Conservation (phyloP, 2,797 vertebrate genomes). For the Anniella stebbinsi region DNA sequence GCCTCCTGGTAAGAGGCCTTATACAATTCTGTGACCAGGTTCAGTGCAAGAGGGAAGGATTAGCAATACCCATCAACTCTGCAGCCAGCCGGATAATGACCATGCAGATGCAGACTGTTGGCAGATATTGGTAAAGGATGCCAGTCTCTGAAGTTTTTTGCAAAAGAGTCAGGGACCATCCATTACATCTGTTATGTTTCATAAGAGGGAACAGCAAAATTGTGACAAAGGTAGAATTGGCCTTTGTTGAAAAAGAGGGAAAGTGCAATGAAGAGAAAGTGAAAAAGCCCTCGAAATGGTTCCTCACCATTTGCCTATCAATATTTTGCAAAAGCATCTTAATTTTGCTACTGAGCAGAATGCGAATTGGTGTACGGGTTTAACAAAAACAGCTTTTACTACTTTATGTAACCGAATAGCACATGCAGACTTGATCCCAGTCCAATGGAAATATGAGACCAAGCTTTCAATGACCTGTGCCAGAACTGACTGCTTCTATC, state of each 20-base stretch:
- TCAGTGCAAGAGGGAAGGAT: not conserved
- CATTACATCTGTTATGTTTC: not conserved
- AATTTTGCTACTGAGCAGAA: constrained; percentile 1
- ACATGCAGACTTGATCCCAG: not conserved
- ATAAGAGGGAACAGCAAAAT: not conserved
- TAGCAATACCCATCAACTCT: not conserved
- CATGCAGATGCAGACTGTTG: not conserved
- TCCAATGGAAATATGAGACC: not conserved
- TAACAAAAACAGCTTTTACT: not conserved
- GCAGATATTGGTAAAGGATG: not conserved
- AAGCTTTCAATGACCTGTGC: not conserved
- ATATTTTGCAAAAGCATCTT: not conserved
- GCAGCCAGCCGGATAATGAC: not conserved
- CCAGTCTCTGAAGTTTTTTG: not conserved
- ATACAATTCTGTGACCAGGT: not conserved
- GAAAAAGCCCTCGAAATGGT: not conserved
- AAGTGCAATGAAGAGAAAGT: not conserved
- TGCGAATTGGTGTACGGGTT: not conserved
- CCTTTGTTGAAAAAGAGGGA: not conserved
- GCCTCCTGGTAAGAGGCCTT: not conserved
- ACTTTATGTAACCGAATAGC: not conserved
- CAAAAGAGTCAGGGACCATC: not conserved
- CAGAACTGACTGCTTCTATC: not conserved
- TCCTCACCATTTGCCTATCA: not conserved
- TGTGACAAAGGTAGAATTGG: not conserved